Percentiles rank a stretch among this genome's conserved stretches.
Evolutionary conservation across 2,888 invertebrate genomes (phyloP).

Genomic region (Sylvicola cinctus): DNA sequence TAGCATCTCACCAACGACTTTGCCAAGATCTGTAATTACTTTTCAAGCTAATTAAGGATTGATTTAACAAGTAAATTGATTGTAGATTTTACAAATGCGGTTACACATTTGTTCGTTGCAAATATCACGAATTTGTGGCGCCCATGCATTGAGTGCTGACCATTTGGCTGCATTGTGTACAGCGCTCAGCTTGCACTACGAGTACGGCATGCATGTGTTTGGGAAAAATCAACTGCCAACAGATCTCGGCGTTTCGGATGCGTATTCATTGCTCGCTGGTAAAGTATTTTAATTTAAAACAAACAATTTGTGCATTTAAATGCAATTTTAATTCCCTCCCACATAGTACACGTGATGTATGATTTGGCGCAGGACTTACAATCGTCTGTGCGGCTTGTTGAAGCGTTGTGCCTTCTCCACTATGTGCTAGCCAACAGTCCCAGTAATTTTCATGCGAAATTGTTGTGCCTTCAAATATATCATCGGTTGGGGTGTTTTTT

Average conservation of each 20-base stretch:
- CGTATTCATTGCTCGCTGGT: slow-evolving; percentile 59
- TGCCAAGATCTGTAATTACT: slow-evolving; percentile 37
- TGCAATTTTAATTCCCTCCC: too few relatives aligned
- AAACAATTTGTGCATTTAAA: too few relatives aligned
- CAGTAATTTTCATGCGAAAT: slow-evolving; percentile 74
- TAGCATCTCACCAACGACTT: slow-evolving; percentile 38
- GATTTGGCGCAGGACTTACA: slow-evolving; percentile 31
- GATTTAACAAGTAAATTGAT: slow-evolving; percentile 5
- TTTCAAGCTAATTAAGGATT: neutral
- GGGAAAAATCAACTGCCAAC: slow-evolving; percentile 38
- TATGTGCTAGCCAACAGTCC: slow-evolving; percentile 55
- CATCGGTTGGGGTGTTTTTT: slow-evolving; percentile 50
- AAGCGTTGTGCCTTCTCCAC: slow-evolving; percentile 50
- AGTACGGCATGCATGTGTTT: slow-evolving; percentile 34
- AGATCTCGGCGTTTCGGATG: slow-evolving; percentile 56
- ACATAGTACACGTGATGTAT: slow-evolving; percentile 23
- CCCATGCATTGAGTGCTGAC: slow-evolving; percentile 32
- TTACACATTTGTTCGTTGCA: slow-evolving; percentile 62
- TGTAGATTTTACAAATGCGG: slow-evolving; percentile 53
- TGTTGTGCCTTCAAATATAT: slow-evolving; percentile 64
- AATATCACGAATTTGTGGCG: slow-evolving; percentile 50
- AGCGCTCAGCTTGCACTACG: slow-evolving; percentile 42
- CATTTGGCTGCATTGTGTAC: slow-evolving; percentile 36
- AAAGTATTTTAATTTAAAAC: slow-evolving; percentile 5
- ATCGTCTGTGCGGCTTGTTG: slow-evolving; percentile 33